Conservation (phyloP, 1,140 invertebrate species). For the Zaprionus vittiger region DNA sequence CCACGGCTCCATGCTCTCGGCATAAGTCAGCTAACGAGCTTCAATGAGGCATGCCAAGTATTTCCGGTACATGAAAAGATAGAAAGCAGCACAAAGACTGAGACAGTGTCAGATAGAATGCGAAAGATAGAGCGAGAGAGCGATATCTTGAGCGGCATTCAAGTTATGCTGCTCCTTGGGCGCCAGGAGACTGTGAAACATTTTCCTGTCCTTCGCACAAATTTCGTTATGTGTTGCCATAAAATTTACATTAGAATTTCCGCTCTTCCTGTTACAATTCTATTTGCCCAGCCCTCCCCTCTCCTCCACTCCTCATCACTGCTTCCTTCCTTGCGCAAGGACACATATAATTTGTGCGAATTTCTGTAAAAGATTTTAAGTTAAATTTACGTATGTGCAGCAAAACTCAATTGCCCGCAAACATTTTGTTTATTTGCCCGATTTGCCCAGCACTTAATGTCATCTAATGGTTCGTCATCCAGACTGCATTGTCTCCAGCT, state of each 20-base stretch:
- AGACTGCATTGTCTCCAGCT: not conserved
- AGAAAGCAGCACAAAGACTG: not conserved
- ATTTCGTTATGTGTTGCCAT: slow-evolving; percentile 77
- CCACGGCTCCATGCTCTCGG: slow-evolving; percentile 11
- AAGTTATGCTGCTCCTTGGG: slow-evolving; percentile 12
- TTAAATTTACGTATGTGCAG: slow-evolving; percentile 26
- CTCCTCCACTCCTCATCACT: slow-evolving; percentile 12
- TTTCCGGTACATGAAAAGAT: slow-evolving; percentile 62
- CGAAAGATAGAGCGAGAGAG: slow-evolving; percentile 6
- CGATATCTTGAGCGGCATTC: slow-evolving; percentile 37
- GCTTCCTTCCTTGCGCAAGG: slow-evolving; percentile 37
- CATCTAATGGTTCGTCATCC: not conserved
- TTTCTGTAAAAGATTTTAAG: slow-evolving; percentile 7
- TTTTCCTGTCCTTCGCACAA: slow-evolving; percentile 50
- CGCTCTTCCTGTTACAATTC: slow-evolving; percentile 22
- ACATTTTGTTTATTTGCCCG: slow-evolving; percentile 12
- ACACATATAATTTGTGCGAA: slow-evolving; percentile 26
- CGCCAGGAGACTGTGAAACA: slow-evolving; percentile 24
- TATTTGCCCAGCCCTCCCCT: slow-evolving; percentile 29
- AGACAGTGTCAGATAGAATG: not conserved
- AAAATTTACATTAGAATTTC: slow-evolving; percentile 80
- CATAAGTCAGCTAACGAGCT: slow-evolving; percentile 77
- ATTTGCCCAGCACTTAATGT: not conserved
- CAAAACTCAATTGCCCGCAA: slow-evolving; percentile 23
- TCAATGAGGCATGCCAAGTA: slow-evolving; percentile 81